These are phyloP conservation scores for Dolichallabes microphthalmus DNA, from an alignment of 2,113 vertebrate genomes.

Conservation along the genomic window DNA sequence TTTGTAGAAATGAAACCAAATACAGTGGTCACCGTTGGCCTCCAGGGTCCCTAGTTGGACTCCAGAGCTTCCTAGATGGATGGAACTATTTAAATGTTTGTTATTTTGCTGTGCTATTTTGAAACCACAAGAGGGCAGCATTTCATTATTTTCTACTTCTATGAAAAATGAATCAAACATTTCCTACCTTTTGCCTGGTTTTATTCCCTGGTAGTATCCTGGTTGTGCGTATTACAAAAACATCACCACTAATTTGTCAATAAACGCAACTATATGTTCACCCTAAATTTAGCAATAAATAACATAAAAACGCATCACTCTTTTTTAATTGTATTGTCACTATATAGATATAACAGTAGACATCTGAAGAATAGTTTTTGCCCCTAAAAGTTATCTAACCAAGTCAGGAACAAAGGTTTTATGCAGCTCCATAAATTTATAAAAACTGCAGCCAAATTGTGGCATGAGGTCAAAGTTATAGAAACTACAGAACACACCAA, in stretches of 20 bases:
- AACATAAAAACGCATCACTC: too few species aligned
- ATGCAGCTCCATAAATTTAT: not conserved
- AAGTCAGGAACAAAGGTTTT: not conserved
- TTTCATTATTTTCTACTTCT: conserved; percentile 8
- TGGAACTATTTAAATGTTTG: not conserved
- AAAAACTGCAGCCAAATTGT: too few species aligned
- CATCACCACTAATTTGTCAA: not conserved
- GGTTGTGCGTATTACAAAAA: not conserved
- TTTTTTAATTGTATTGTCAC: too few species aligned
- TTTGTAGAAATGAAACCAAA: too few species aligned
- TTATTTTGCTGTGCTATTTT: conserved; percentile 48
- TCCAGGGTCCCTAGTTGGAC: too few species aligned
- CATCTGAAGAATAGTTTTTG: too few species aligned
- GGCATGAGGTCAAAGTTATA: too few species aligned
- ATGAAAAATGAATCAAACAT: not conserved
- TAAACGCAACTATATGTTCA: not conserved
- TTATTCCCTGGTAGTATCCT: not conserved
- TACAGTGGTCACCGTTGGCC: too few species aligned
- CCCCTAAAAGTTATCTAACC: not conserved
- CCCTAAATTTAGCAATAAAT: not conserved
- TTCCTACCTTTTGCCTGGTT: not conserved
- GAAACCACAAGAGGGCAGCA: conserved; percentile 37
- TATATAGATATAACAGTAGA: too few species aligned
- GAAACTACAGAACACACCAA: too few species aligned
- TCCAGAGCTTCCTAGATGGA: too few species aligned